These are phyloP conservation scores for Hippocampus guttulatus DNA, from an alignment of 2,113 vertebrate species.

Conservation along the genomic window DNA sequence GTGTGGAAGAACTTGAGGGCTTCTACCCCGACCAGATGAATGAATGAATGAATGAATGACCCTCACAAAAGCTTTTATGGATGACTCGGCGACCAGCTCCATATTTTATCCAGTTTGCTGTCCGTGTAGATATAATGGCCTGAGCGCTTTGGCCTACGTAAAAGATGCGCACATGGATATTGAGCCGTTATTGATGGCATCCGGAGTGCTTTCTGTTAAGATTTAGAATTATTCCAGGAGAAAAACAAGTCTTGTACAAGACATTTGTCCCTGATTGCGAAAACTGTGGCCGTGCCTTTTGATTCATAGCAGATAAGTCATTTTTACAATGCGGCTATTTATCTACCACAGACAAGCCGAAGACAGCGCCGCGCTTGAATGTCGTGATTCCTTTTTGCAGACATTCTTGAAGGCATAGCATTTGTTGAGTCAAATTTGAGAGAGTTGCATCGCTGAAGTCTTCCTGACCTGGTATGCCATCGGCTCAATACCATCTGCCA, in stretches of 20 bases:
- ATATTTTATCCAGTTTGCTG: not conserved
- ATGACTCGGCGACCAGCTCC: not conserved
- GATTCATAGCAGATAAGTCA: conserved; percentile 25
- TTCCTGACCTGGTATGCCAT: conserved; percentile 57
- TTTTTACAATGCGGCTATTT: conserved; percentile 30
- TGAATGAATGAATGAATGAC: too few species aligned
- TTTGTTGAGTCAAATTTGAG: conserved; percentile 29
- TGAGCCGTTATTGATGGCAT: not conserved
- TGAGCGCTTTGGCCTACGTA: not conserved
- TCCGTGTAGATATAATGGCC: not conserved
- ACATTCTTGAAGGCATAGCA: conserved; percentile 58
- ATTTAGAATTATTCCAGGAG: not conserved
- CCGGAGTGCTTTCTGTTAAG: not conserved
- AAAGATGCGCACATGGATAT: not conserved
- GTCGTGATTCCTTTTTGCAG: conserved; percentile 48
- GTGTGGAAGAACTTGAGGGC: not conserved
- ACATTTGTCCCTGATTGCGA: not conserved
- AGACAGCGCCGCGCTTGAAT: conserved; percentile 17
- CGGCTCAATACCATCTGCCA: conserved; percentile 62
- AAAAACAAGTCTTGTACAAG: not conserved
- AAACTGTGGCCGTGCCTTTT: not conserved
- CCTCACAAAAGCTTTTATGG: not conserved
- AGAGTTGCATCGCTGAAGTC: conserved; percentile 55
- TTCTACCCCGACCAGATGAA: not conserved
- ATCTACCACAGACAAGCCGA: conserved; percentile 33